A percentile compares a stretch with the other conserved stretches of the same genome.
Evolutionary conservation across 1,140 invertebrate genomes (phyloP).

Genomic region (Tribolium madens): DNA sequence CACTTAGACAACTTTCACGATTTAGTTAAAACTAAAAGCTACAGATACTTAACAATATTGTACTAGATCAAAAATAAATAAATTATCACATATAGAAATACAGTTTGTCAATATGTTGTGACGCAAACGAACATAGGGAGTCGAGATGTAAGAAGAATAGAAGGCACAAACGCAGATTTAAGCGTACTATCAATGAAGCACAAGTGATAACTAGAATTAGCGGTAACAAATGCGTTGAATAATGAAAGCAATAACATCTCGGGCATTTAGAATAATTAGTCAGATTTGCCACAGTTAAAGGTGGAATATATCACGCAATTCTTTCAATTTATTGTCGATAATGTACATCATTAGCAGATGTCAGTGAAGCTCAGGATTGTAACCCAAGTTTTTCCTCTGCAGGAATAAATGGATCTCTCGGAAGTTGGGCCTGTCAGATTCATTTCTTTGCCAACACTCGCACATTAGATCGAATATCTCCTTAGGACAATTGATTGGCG

Average conservation of each 20-base stretch:
- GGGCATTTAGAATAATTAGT: constrained; percentile 35
- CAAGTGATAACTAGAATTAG: constrained; percentile 33
- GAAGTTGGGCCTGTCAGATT: constrained; percentile 87
- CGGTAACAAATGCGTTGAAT: constrained; percentile 24
- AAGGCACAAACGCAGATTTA: constrained; percentile 43
- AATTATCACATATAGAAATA: not conserved
- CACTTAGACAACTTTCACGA: too few relatives aligned
- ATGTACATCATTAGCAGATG: constrained; percentile 47
- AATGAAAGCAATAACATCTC: constrained; percentile 5
- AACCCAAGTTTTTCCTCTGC: constrained; percentile 90
- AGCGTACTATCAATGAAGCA: constrained; percentile 43
- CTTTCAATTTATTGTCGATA: constrained; percentile 57
- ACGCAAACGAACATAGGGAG: constrained; percentile 3
- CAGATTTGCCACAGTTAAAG: constrained; percentile 23
- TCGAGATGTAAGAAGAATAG: constrained; percentile 26
- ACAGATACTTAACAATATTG: too few relatives aligned
- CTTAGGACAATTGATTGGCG: constrained; percentile 86
- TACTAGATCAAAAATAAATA: not conserved
- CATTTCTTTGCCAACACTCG: constrained; percentile 93
- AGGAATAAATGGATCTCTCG: constrained; percentile 92
- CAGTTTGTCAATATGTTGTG: not conserved
- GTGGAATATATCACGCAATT: constrained; percentile 52
- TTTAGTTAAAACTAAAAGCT: not conserved
- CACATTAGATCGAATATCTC: constrained; percentile 95
- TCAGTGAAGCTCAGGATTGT: constrained; percentile 70